Evolutionary conservation across 2,888 invertebrate species (phyloP).

Genomic region (Eilema depressum): DNA sequence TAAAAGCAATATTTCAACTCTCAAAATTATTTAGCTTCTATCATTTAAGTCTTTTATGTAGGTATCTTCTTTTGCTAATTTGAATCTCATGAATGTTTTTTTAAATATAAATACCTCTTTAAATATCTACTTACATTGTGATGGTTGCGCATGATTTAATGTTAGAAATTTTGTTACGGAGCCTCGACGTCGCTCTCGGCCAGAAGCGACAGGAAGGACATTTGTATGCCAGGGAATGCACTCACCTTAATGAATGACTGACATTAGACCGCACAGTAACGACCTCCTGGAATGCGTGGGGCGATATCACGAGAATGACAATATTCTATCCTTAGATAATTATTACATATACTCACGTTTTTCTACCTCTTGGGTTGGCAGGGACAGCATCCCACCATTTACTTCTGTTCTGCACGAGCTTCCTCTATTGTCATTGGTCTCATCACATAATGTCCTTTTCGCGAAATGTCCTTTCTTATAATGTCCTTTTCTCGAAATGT

Average conservation of each 20-base stretch:
- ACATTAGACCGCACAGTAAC: conserved; percentile 65
- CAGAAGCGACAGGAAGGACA: conserved; percentile 64
- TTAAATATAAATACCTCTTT: not conserved
- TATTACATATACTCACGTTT: not conserved
- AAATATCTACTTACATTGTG: not conserved
- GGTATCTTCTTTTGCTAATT: not conserved
- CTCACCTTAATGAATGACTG: conserved; percentile 73
- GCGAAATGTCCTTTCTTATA: no score
- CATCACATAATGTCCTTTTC: no score
- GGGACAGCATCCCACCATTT: not conserved
- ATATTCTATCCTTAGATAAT: conserved; percentile 54
- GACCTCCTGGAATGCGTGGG: conserved; percentile 68
- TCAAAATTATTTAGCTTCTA: not conserved
- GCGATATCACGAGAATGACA: conserved; percentile 62
- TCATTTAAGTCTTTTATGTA: no score
- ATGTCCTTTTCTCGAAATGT: no score
- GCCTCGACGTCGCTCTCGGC: conserved; percentile 33
- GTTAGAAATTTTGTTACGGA: conserved; percentile 62
- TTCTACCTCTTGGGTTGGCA: no score
- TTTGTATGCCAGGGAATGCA: conserved; percentile 76
- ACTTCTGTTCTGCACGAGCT: not conserved
- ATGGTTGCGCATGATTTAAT: conserved; percentile 43
- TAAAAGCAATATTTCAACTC: not conserved
- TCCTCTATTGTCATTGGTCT: not conserved
- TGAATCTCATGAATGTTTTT: not conserved